Evolutionary conservation across 2,797 vertebrate species (phyloP), one percentile per base, ranked within the genome.

Genomic region (Pipistrellus pygmaeus): DNA sequence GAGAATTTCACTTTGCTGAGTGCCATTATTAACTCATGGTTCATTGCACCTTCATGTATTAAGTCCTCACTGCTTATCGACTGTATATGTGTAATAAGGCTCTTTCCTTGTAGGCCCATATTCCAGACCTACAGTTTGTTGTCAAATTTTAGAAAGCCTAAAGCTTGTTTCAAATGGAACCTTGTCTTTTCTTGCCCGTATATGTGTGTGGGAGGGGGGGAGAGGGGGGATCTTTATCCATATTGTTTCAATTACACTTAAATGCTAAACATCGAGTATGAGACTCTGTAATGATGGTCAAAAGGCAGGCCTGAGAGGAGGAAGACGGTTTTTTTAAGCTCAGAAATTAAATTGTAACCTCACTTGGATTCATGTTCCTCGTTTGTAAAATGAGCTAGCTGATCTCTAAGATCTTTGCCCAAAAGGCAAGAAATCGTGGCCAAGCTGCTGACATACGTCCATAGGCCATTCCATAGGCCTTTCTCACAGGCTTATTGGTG

Each of bases 1-100:
- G 9, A 81, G 90, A 69, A 80, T 83, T 91, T 93, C 64, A 87
- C 32, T 78, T 85, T 88, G 69, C 95, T 72, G 84, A 93, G 15
- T 64, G 27, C 11, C 77, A 46, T 76, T 95, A 80, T 81, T 96
- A 95, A 96, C 91, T 75, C 88, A 46, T 75, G 48, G n/a, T 91
- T 96, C 82, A 75, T 89, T 93, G 96, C 71, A 81, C 32, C 21
- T 53, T 96, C 68, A 75, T 14, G 1, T 41, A 55, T 53, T 95
- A 83, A 53, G 12, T 48, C 46, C 41, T 94, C n/a, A 21, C 21
- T 81, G 17, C 23, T 14, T 44, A 73, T 46, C 55, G 62, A 25
- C 44, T 35, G 5, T 77, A 5, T 68, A 8, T 15, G 14, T 77
- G 8, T 69, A 57, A 62, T 18, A 87, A 95, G 69, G 35, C 51